Evolutionary conservation across 2,888 invertebrate species (phyloP).

Genomic region (Branchinecta sandiegonensis): DNA sequence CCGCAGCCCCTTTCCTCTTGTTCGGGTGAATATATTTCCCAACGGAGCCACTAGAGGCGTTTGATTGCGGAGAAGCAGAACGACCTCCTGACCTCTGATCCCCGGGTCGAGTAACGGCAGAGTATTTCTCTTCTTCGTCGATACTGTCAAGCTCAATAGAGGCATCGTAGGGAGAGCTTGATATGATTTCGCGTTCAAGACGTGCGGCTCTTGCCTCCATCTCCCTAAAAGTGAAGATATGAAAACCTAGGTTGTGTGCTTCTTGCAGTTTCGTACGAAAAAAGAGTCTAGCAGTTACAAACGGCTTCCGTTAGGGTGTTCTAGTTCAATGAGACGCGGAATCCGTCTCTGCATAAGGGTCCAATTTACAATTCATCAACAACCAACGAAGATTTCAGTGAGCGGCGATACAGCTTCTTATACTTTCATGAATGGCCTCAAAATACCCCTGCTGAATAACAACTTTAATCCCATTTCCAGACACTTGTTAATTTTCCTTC

Average conservation of each 20-base stretch:
- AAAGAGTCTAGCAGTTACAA: too few species aligned
- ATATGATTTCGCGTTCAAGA: slow-evolving; percentile 86
- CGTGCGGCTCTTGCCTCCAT: slow-evolving; percentile 72
- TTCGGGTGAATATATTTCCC: slow-evolving; percentile 63
- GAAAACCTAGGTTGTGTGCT: slow-evolving; percentile 28
- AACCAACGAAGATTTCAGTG: too few species aligned
- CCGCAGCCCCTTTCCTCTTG: slow-evolving; percentile 47
- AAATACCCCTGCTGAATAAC: too few species aligned
- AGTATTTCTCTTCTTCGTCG: slow-evolving; percentile 62
- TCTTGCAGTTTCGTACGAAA: too few species aligned
- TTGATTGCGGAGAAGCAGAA: slow-evolving; percentile 21
- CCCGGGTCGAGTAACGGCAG: slow-evolving; percentile 58
- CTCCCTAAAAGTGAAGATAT: slow-evolving; percentile 38
- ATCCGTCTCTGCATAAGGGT: too few species aligned
- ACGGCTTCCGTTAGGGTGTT: too few species aligned
- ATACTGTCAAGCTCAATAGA: slow-evolving; percentile 79
- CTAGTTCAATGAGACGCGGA: too few species aligned
- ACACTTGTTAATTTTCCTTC: too few species aligned
- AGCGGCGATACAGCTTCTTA: too few species aligned
- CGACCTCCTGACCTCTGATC: slow-evolving; percentile 26
- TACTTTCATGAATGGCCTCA: too few species aligned
- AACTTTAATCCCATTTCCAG: too few species aligned
- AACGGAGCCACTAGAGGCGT: slow-evolving; percentile 27
- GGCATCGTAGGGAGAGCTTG: slow-evolving; percentile 61
- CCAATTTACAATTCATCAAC: too few species aligned